A percentile compares a stretch with the other conserved stretches of the same genome.
These are phyloP conservation scores for Calvadosia cruxmelitensis DNA, from an alignment of 30 jellyfish, hydroid and myxozoan genomes.

Conservation along the genomic window DNA sequence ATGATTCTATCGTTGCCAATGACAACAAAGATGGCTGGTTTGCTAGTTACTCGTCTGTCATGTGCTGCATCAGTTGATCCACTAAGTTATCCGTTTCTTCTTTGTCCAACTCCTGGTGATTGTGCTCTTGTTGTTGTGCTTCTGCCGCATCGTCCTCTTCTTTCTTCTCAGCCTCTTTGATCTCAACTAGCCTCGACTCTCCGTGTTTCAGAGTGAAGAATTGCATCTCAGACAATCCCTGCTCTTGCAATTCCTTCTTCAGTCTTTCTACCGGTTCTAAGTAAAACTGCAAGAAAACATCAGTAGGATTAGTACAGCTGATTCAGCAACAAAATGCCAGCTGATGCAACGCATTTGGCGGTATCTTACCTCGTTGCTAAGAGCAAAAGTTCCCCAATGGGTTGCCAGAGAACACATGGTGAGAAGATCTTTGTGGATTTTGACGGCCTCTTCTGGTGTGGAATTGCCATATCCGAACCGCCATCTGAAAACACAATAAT, in stretches of 20 bases:
- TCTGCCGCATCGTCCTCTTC: conserved; percentile 37
- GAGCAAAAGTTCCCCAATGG: conserved; percentile 90
- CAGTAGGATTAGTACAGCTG: background rate
- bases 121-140: conserved; percentile 19
- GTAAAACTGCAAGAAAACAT: conserved; percentile 40
- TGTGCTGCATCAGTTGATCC: no score
- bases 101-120: conserved; percentile 7
- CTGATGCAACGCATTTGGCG: no score
- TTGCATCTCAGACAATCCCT: conserved; percentile 92
- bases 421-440: conserved; percentile 77
- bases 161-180: conserved; percentile 85
- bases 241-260: conserved; percentile 65
- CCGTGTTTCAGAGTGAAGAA: conserved; percentile 92
- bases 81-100: background rate
- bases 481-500: conserved; percentile 28
- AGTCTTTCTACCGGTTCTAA: conserved; percentile 83
- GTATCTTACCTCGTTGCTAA: conserved; percentile 88
- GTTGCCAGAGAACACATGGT: conserved; percentile 97
- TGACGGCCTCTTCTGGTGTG: conserved; percentile 96
- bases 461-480: conserved; percentile 65
- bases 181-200: conserved; percentile 85
- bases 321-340: no score
- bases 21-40: no score
- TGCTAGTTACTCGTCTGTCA: no score
- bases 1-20: no score